Evolutionary conservation across 2,797 vertebrate genomes (phyloP).

Genomic region (Todus mexicanus): DNA sequence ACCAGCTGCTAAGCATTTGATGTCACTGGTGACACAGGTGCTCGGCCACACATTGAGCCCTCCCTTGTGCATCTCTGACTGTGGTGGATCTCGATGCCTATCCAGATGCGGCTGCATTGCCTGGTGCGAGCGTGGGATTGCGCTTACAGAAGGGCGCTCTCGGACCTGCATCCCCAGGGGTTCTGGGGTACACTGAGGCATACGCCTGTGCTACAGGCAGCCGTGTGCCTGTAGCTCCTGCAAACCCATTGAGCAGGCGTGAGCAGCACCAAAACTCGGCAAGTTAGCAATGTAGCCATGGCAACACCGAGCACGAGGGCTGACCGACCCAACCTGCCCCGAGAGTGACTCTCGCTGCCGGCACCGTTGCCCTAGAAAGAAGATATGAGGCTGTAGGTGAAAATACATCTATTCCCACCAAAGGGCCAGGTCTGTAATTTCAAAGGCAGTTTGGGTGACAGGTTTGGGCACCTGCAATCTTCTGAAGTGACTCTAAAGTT

Average conservation of each 20-base stretch:
- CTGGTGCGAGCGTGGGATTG: fast-evolving
- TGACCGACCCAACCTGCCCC: neutral
- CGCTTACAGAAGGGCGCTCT: neutral
- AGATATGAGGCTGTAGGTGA: neutral
- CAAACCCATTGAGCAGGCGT: fast-evolving
- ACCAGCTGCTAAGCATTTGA: neutral
- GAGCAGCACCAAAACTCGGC: neutral
- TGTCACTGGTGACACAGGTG: fast-evolving
- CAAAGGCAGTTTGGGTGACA: neutral
- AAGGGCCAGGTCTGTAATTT: neutral
- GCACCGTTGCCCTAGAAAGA: no score
- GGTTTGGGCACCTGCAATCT: neutral
- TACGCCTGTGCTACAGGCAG: neutral
- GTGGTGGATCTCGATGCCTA: fast-evolving
- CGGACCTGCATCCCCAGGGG: neutral
- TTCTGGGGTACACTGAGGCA: neutral
- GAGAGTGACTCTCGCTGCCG: neutral
- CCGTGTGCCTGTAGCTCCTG: neutral
- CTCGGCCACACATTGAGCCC: fast-evolving
- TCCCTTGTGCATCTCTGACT: fast-evolving
- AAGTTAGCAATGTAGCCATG: neutral
- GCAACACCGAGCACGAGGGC: fast-evolving
- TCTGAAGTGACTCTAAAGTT: neutral
- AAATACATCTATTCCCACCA: neutral
- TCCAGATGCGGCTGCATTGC: fast-evolving